Evolutionary conservation across 1,140 invertebrate species (phyloP).

Genomic region (Sweltsa coloradensis): DNA sequence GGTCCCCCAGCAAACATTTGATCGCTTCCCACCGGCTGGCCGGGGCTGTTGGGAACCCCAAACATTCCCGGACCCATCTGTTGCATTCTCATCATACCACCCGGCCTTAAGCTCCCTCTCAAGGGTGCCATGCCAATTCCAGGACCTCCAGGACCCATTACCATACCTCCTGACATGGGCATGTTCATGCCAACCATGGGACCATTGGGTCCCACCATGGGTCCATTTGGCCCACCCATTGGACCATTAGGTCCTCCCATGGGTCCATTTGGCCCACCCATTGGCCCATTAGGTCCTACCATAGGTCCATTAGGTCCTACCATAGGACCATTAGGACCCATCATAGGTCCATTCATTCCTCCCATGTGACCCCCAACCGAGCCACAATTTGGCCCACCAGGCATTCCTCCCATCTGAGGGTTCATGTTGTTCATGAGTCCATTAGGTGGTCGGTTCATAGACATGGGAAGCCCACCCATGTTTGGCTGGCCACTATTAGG

Average conservation of each 20-base stretch:
- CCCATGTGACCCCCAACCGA: slow-evolving; percentile 19
- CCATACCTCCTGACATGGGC: slow-evolving; percentile 27
- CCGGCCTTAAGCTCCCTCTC: slow-evolving; percentile 10
- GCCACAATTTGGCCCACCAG: slow-evolving; percentile 6
- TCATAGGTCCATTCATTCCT: slow-evolving; percentile 23
- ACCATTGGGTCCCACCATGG: slow-evolving; percentile 18
- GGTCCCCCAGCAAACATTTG: slow-evolving; percentile 11
- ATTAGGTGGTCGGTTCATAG: slow-evolving; percentile 21
- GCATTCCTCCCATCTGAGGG: slow-evolving; percentile 23
- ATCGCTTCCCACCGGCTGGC: slow-evolving; percentile 32
- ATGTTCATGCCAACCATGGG: slow-evolving; percentile 24
- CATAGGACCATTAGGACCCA: slow-evolving; percentile 28
- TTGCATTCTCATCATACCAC: slow-evolving; percentile 37
- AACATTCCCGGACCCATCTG: slow-evolving; percentile 30
- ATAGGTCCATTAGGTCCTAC: slow-evolving; percentile 26
- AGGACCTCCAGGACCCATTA: slow-evolving; percentile 19
- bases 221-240: slow-evolving; percentile 26
- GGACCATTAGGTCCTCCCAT: slow-evolving; percentile 15
- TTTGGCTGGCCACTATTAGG: slow-evolving; percentile 37
- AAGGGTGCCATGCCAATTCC: slow-evolving; percentile 18
- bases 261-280: slow-evolving; percentile 29
- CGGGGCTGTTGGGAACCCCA: slow-evolving; percentile 26
- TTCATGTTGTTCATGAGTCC: slow-evolving; percentile 22
- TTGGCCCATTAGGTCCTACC: slow-evolving; percentile 23
- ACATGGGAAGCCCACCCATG: slow-evolving; percentile 20